Evolutionary conservation across 2,113 vertebrate genomes (phyloP), one percentile per base, ranked within the genome.

Genomic region (Larimichthys crocea): DNA sequence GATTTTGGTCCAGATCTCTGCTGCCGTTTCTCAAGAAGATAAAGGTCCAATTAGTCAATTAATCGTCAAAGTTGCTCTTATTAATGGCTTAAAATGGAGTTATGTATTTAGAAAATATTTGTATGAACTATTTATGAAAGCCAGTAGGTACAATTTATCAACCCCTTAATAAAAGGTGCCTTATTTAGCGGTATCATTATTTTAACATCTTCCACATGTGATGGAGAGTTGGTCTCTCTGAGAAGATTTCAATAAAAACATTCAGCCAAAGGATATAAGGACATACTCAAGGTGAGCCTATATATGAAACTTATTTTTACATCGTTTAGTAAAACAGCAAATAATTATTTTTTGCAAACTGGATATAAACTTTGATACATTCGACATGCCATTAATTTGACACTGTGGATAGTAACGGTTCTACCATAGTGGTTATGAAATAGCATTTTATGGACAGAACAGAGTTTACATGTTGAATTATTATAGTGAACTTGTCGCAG

Each of bases 311-410:
- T 94, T 95, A 94, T 93, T 94, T 87, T 86, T 89, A 89, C 79
- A 79, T 79, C 61, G 22, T 86, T 86, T 86, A 92, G 80, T 92
- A 89, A 90, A 93, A 91, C 88, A 81, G 82, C 78, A 82, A 40
- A 87, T 86, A 49, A 66, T 86, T 75, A 29, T 85, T 91, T 93
- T 92, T 92, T 94, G 92, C 91, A 94, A 94, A 95, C 92, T 92
- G 92, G 92, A 92, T 95, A 93, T 81, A 94, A 94, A 95, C 84
- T 42, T 92, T 88, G 65, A 86, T 80, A 90, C 85, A 75, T 86
- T 81, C 72, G 87, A 91, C 92, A 93, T 95, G 92, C 93, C 91
- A 53, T 80, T 85, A 69, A 46, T 87, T 87, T 84, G 89, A 92
- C 71, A 79, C 76, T 49, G 79, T 86, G 87, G 62, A 80, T 49